Base-by-base conservation (phyloP, 2,113 vertebrate species). In the Pristiophorus japonicus region DNA sequence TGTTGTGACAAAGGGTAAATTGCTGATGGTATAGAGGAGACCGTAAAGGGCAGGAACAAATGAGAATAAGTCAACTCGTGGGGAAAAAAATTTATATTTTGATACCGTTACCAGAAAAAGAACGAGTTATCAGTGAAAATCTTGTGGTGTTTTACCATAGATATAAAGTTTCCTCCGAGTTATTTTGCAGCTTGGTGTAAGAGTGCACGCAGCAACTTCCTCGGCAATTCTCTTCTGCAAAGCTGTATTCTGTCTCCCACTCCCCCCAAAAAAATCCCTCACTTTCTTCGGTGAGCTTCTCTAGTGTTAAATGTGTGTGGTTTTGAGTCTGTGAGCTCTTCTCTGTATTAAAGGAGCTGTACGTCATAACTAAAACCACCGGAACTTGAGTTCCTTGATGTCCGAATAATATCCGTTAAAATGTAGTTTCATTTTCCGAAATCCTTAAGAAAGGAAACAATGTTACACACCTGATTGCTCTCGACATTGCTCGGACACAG, bases 251-350 rank as follows among this genome's bases (percentile, higher is more conserved):
- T 51, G 22, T 55, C 55, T 4, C 51, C 51, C 51, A 1, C 51
- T 4, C 51, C 51, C 51, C 18, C 59, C 30, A 92, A 65, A 92
- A n/a, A 94, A 42, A 45, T 45, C 93, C 51, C 66, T 94, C 65
- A 70, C 93, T 94, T 94, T 73, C 66, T 73, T 70, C 66, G 93
- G 93, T 94, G 93, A 94, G 27, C 66, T 30, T 42, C 45, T 94
- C 14, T 92, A 6, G 18, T 92, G 34, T 63, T 94, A 30, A 70
- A 73, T 94, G 66, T 70, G 66, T 51, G 66, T 94, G 20, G 24
- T 70, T 45, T 51, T 70, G n/a, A 30, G 22, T 73, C 51, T 92
- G 38, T 45, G 93, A 94, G 93, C 65, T 47, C 34, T 45, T 47
- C 93, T 67, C 42, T 94, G 7, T 51, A 94, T 94, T 94, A 94